Percentiles rank a stretch among this genome's conserved stretches.
These are phyloP conservation scores for Hymenochirus boettgeri DNA, from an alignment of 2,113 vertebrate species.

Conservation along the genomic window DNA sequence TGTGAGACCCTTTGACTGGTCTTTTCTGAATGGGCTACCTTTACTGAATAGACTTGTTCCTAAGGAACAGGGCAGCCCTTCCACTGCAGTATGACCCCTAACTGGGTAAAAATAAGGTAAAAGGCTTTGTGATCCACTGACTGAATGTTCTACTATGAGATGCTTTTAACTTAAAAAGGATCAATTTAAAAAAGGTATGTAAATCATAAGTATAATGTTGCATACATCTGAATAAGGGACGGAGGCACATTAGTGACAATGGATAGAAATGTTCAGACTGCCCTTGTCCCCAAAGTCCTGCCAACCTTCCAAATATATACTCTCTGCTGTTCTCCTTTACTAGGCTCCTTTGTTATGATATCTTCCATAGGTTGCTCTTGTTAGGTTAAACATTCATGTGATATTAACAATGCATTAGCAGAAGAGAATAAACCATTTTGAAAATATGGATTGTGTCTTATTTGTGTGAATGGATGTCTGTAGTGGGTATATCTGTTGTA, in stretches of 20 bases:
- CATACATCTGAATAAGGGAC: background rate
- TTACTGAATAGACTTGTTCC: background rate
- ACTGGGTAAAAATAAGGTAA: background rate
- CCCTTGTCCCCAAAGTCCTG: background rate
- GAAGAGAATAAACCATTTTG: slow-evolving; percentile 35
- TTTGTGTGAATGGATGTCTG: no score
- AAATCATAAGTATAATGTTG: background rate
- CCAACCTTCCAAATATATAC: slow-evolving; percentile 30
- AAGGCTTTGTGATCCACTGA: background rate
- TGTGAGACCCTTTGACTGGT: background rate
- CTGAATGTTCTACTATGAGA: background rate
- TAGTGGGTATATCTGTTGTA: no score
- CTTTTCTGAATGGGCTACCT: background rate
- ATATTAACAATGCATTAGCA: slow-evolving; percentile 40
- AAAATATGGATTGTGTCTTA: background rate
- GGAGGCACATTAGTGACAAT: background rate
- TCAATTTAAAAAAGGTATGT: background rate
- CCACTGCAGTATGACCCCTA: background rate
- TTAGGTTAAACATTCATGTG: slow-evolving; percentile 36
- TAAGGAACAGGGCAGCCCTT: background rate
- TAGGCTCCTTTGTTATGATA: slow-evolving; percentile 29
- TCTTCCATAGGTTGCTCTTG: slow-evolving; percentile 31
- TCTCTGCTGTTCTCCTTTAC: slow-evolving; percentile 27
- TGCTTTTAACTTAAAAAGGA: background rate
- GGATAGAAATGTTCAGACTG: background rate